phyloP scores from a whole-genome alignment of 2,888 invertebrate species.

The Philopedon plagiatum region DNA sequence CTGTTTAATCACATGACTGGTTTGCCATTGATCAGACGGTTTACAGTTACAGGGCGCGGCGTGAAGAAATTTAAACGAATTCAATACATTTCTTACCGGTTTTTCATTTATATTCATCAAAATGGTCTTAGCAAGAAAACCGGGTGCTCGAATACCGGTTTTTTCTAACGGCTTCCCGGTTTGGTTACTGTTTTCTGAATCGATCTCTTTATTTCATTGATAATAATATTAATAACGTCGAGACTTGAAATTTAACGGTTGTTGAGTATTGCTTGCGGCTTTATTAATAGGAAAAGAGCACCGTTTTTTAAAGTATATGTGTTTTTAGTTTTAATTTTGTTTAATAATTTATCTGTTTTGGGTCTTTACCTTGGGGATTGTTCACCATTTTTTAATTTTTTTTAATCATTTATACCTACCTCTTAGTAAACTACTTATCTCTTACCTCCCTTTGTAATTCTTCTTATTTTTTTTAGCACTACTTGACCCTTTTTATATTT shows the following conservation, averaged over 20 bases:
- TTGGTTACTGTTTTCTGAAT: not conserved
- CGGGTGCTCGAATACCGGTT: conserved; percentile 1
- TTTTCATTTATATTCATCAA: not conserved
- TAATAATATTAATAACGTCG: not conserved
- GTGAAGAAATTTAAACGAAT: not conserved
- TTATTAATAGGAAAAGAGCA: conserved; percentile 7
- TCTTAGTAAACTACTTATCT: not conserved
- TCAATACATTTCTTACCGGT: not conserved
- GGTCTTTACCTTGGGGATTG: conserved; percentile 18
- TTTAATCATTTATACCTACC: not conserved
- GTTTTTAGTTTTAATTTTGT: conserved; percentile 11
- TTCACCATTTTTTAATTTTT: conserved; percentile 11
- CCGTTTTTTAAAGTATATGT: not conserved
- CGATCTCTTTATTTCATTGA: conserved; percentile 3
- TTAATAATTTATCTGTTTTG: not conserved
- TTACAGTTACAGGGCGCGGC: conserved; percentile 21
- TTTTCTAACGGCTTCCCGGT: not conserved
- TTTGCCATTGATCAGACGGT: not conserved
- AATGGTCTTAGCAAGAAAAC: not conserved
- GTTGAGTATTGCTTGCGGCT: not conserved
- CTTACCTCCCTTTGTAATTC: not conserved
- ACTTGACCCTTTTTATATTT: not conserved
- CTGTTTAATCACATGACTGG: not conserved
- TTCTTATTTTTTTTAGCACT: no score
- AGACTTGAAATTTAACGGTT: not conserved